Base-by-base conservation (phyloP, 2,113 vertebrate genomes). In the Nansenia antarctica region DNA sequence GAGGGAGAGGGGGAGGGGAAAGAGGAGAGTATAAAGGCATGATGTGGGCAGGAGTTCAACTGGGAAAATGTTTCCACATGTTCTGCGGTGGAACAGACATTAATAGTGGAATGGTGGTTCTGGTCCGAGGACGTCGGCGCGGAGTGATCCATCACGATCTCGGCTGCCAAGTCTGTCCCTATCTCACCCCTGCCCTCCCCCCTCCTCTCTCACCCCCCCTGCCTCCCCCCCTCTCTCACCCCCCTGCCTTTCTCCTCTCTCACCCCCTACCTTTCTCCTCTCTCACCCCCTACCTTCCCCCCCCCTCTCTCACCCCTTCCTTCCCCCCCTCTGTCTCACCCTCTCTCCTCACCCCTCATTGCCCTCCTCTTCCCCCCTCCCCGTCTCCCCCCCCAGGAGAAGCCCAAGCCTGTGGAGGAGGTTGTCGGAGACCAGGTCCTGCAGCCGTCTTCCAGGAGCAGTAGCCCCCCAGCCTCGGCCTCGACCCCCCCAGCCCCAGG, bases 391-490 rank as follows among this genome's bases (percentile, higher is more conserved):
- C 60, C 47, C 24, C 85, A 98, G 96, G 93, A 85, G 63, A 88
- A 93, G 81, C 79, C 73, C 32, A 91, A 91, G 83, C 86, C 90
- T 55, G 88, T 90, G 12, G 92, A 95, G 5, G 83, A 80, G 67
- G 86, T 88, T 76, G 87, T 83, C 65, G 92, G 88, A 92, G 87
- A 93, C 63, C 85, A 85, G 86, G 77, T 84, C 78, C 85, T 91
- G 82, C 93, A 91, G 79, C 70, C 87, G 0, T 91, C 91, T 24
- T 88, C 86, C 29, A 79, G 42, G 49, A 91, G 89, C 55, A 85
- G 83, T 84, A 93, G 86, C 77, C 91, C 78, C 0, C 73, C 49
- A 20, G 66, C 72, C 29, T 70, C 85, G 4, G 72, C 27, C 71
- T 81, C 82, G 69, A 29, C n/a, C 31, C 61, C 74, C 62, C 52